phyloP scores from a whole-genome alignment of 2,113 vertebrate species.

The Hippocampus guttulatus region DNA sequence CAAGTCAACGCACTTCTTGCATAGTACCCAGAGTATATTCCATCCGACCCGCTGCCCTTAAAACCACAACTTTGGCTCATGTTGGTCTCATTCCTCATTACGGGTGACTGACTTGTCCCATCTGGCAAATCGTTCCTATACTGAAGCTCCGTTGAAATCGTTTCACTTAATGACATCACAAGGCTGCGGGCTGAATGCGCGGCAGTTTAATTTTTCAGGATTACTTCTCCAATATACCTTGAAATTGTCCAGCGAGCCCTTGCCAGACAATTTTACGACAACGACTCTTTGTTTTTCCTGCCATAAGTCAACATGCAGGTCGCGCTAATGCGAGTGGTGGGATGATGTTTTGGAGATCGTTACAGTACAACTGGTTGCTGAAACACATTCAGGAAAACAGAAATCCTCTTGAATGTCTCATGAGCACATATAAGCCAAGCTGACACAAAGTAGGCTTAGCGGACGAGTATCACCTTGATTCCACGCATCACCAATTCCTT shows the following conservation, averaged over 20 bases:
- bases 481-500: background rate
- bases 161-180: slow-evolving; percentile 55
- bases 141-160: slow-evolving; percentile 12
- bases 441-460: background rate
- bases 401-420: background rate
- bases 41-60: background rate
- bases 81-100: slow-evolving; percentile 27
- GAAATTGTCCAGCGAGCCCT: background rate
- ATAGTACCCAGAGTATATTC: too few relatives aligned
- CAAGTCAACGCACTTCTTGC: too few relatives aligned
- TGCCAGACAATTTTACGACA: slow-evolving; percentile 27
- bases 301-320: slow-evolving; percentile 7
- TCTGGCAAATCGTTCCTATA: slow-evolving; percentile 23
- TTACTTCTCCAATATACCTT: slow-evolving; percentile 28
- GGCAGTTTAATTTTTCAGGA: slow-evolving; percentile 10
- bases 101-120: slow-evolving; percentile 1
- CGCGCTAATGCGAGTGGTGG: background rate
- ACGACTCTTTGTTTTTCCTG: slow-evolving; percentile 11
- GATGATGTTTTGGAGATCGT: slow-evolving; percentile 11
- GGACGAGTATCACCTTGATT: background rate
- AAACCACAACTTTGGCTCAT: slow-evolving; percentile 23
- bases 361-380: background rate
- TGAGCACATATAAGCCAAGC: background rate
- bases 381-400: slow-evolving; percentile 5
- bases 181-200: slow-evolving; percentile 11